Base-by-base conservation (phyloP, 2,888 invertebrate species). In the Dolichopus griseipennis region DNA sequence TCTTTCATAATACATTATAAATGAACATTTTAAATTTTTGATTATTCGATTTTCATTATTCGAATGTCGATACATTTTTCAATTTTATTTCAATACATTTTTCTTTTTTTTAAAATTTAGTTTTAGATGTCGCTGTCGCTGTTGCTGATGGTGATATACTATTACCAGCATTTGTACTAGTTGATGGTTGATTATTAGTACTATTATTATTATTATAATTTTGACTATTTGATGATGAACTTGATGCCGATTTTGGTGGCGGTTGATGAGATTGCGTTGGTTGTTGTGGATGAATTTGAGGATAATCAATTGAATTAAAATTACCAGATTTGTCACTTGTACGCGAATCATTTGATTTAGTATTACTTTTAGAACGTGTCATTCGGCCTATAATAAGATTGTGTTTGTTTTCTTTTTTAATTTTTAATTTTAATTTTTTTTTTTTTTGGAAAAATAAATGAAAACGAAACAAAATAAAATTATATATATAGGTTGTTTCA, bases 321-420 rank as follows among this genome's bases (percentile, higher is more conserved):
- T 79, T 79, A 74, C 78, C 80, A 67, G 80, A 79, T 33, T 76
- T 77, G 73, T 81, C 80, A 71, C 80, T 80, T 71, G 77, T 78
- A 69, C 79, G 79, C 63, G 81, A 81, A 68, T 81, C 80, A 73
- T 79, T 81, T 72, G 80, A 81, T 72, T 79, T 79, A 63, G 81
- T 80, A 71, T 80, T 80, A 73, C 80, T 80, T 75, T 80, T 81
- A 27, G 80, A 80, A 69, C 80, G 78, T 72, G 77, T 78, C 78
- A 81, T 80, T 72, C 79, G 78, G 73, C 81, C 81, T 81, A 75
- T 72, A 71, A 68, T 64, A 8, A 65, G 15, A 52, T 52, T 52
- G 9, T 52, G 52, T 41, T 41, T 41, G 9, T 9, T 12, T 41
- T 41, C 8, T 43, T 52, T 37, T 37, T 37, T 9, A 37, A 37